Conservation (phyloP, 2,888 invertebrate genomes). For the Ormyrus thymus region DNA sequence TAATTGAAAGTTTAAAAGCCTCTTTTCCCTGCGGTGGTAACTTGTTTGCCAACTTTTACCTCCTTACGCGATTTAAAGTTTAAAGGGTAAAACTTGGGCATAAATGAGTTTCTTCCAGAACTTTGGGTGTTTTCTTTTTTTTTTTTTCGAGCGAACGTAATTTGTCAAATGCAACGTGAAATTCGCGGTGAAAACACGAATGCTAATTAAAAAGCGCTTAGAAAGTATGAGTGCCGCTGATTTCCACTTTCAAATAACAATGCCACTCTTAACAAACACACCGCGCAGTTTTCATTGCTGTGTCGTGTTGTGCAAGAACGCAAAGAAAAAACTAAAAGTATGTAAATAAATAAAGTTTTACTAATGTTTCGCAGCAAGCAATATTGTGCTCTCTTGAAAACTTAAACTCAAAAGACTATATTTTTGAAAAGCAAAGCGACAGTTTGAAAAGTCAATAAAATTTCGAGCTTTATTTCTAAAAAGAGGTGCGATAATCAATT, state of each 20-base stretch:
- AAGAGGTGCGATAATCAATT: no score
- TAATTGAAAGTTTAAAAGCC: conserved; percentile 54
- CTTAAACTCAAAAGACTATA: no score
- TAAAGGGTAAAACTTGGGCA: conserved; percentile 30
- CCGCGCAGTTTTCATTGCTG: no score
- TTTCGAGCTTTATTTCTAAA: no score
- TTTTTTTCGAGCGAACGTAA: background rate
- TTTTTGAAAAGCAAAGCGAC: no score
- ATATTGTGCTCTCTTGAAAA: no score
- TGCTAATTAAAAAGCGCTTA: conserved; percentile 44
- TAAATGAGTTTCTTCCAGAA: conserved; percentile 22
- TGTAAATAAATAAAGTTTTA: no score
- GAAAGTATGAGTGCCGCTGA: conserved; percentile 36
- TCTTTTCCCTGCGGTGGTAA: conserved; percentile 35
- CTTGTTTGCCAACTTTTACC: conserved; percentile 37
- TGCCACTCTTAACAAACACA: background rate
- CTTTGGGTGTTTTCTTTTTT: background rate
- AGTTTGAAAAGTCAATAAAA: no score
- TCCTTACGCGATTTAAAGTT: conserved; percentile 23
- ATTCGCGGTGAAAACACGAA: background rate
- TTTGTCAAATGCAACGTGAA: conserved; percentile 19
- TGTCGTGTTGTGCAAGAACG: no score
- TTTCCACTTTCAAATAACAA: conserved; percentile 49
- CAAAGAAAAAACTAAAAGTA: no score
- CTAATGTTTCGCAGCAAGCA: no score